Evolutionary conservation across 2,888 invertebrate genomes (phyloP).

Genomic region (Dorcus hopei): DNA sequence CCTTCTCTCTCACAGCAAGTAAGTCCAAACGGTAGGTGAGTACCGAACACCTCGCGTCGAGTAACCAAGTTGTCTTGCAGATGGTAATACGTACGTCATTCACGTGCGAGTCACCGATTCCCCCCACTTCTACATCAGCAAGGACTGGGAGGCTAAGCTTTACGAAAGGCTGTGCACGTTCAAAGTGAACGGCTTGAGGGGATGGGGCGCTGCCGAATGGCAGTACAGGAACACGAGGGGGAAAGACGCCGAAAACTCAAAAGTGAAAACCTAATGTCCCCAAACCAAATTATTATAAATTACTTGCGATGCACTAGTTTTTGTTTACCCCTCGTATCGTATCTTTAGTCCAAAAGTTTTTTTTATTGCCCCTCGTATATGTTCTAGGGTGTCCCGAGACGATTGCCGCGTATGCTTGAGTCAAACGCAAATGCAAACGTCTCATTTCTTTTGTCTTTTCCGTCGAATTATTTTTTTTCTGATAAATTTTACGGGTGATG

Average conservation of each 20-base stretch:
- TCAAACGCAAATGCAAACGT: too few relatives aligned
- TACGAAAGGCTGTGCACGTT: conserved; percentile 59
- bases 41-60: neutral
- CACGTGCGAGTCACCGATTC: conserved; percentile 56
- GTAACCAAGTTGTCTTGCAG: conserved; percentile 37
- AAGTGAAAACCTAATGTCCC: too few relatives aligned
- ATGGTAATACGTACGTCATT: conserved; percentile 52
- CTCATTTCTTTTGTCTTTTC: too few relatives aligned
- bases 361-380: too few relatives aligned
- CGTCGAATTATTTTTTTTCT: too few relatives aligned
- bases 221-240: conserved; percentile 56
- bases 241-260: conserved; percentile 16
- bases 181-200: conserved; percentile 60
- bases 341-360: too few relatives aligned
- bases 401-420: too few relatives aligned
- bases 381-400: too few relatives aligned
- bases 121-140: conserved; percentile 58
- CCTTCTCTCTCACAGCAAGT: conserved; percentile 60
- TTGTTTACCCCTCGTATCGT: too few relatives aligned
- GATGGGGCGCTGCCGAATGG: conserved; percentile 66
- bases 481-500: too few relatives aligned
- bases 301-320: too few relatives aligned
- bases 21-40: conserved; percentile 26
- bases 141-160: conserved; percentile 58
- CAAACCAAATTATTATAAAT: too few relatives aligned